Evolutionary conservation across 1,140 invertebrate genomes (phyloP).

Genomic region (Pogonognathellus flavescens): DNA sequence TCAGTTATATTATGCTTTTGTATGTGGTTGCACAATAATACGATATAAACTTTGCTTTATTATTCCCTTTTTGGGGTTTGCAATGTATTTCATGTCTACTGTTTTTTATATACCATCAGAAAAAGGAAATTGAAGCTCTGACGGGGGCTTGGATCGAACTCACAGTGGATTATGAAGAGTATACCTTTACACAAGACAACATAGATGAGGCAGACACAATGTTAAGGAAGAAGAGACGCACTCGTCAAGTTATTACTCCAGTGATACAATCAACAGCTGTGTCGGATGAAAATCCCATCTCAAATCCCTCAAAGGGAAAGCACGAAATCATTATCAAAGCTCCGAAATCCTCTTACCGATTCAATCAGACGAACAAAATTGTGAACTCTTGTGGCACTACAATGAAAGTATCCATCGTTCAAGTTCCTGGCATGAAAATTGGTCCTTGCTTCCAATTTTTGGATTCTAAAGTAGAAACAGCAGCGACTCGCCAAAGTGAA

Average conservation of each 20-base stretch:
- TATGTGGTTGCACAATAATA: no score
- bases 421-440: not conserved
- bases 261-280: not conserved
- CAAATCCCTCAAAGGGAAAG: constrained; percentile 4
- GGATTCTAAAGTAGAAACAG: not conserved
- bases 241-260: not conserved
- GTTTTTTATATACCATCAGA: constrained; percentile 4
- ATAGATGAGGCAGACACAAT: not conserved
- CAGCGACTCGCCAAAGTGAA: not conserved
- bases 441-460: constrained; percentile 22
- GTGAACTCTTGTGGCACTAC: not conserved
- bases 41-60: not conserved
- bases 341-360: constrained; percentile 7
- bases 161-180: constrained; percentile 15
- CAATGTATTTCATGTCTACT: not conserved
- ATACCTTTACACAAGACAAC: not conserved
- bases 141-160: not conserved
- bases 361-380: constrained; percentile 40
- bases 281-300: not conserved
- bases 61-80: not conserved
- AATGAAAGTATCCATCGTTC: constrained; percentile 31
- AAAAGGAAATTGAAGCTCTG: not conserved
- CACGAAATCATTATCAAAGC: constrained; percentile 43
- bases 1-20: not conserved
- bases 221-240: constrained; percentile 12